These are phyloP conservation scores for Pseudobourletiella spinata DNA, from an alignment of 1,140 invertebrate species.

Conservation along the genomic window DNA sequence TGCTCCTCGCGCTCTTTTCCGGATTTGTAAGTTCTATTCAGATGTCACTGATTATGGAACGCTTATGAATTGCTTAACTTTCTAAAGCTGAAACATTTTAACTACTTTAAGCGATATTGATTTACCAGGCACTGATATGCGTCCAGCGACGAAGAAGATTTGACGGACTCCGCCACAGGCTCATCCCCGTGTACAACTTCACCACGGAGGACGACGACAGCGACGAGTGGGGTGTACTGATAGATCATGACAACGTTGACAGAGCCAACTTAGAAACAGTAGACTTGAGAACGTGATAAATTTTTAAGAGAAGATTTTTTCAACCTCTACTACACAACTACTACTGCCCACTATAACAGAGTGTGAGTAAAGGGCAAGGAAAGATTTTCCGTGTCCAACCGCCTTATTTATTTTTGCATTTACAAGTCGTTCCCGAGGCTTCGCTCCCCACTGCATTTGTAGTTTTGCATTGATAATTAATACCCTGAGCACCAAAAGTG, in stretches of 20 bases:
- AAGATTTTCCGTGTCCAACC: too few species aligned
- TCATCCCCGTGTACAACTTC: slow-evolving; percentile 27
- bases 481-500: too few species aligned
- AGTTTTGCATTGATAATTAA: too few species aligned
- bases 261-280: too few species aligned
- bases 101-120: not conserved
- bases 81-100: not conserved
- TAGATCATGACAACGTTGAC: slow-evolving; percentile 12
- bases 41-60: not conserved
- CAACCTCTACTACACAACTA: too few species aligned
- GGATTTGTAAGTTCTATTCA: slow-evolving; percentile 24
- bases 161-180: slow-evolving; percentile 18
- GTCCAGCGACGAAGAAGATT: slow-evolving; percentile 18
- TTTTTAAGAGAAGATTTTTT: too few species aligned
- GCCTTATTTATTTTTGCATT: too few species aligned
- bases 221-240: slow-evolving; percentile 16
- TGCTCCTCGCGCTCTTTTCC: slow-evolving; percentile 13
- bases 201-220: slow-evolving; percentile 20
- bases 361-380: too few species aligned
- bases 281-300: too few species aligned
- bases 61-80: not conserved
- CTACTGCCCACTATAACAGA: too few species aligned
- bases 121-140: slow-evolving; percentile 18
- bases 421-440: too few species aligned
- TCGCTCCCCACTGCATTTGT: too few species aligned